These are phyloP conservation scores for Dastarcus helophoroides DNA, from an alignment of 2,888 invertebrate species.

Conservation along the genomic window DNA sequence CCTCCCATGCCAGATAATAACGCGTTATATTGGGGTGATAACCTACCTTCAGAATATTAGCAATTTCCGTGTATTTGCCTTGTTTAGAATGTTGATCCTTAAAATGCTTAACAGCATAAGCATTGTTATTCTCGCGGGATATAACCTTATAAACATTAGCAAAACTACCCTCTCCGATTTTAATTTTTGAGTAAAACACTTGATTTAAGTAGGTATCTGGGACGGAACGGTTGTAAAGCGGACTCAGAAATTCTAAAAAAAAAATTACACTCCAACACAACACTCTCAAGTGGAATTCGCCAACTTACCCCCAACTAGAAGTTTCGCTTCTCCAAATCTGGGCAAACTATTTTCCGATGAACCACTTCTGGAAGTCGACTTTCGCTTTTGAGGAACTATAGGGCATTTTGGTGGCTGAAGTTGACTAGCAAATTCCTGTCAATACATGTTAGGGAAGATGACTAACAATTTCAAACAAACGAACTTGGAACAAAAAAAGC, in stretches of 20 bases:
- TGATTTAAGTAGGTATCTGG: slow-evolving; percentile 51
- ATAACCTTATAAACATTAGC: slow-evolving; percentile 60
- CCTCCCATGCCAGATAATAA: slow-evolving; percentile 63
- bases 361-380: slow-evolving; percentile 8
- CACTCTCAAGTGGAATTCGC: too few species aligned
- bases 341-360: slow-evolving; percentile 6
- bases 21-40: slow-evolving; percentile 54
- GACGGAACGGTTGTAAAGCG: slow-evolving; percentile 32
- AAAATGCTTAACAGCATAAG: slow-evolving; percentile 61
- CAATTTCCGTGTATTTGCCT: slow-evolving; percentile 51
- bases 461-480: too few species aligned
- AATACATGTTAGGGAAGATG: background rate
- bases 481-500: too few species aligned
- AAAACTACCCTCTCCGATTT: slow-evolving; percentile 64
- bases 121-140: slow-evolving; percentile 50
- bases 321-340: slow-evolving; percentile 8
- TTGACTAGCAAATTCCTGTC: slow-evolving; percentile 8
- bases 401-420: slow-evolving; percentile 10
- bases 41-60: slow-evolving; percentile 56
- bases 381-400: slow-evolving; percentile 17
- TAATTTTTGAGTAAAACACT: slow-evolving; percentile 48
- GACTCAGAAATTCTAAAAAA: slow-evolving; percentile 25
- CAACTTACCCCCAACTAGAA: too few species aligned
- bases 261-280: background rate
- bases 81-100: slow-evolving; percentile 46